Base-by-base conservation (phyloP, 1,140 invertebrate species). In the Nasonia vitripennis region DNA sequence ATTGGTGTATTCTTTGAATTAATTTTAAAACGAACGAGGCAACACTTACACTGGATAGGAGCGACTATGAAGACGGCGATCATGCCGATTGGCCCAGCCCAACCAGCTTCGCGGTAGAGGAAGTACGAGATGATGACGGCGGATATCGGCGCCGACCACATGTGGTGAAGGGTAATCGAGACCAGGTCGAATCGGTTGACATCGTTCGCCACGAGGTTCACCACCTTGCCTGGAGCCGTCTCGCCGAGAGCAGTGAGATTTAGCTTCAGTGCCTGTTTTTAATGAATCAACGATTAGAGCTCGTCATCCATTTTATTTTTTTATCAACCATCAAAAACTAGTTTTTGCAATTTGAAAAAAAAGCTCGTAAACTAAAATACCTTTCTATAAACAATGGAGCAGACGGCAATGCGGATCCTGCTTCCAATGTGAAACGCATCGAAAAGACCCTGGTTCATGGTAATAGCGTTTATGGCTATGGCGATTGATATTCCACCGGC, bases 191-290 rank as follows among this genome's bases (percentile, higher is more conserved):
- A 95, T 83, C 95, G 92, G 86, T 95, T 96, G 14, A 96, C 95
- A 89, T 98, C 97, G 89, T 97, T 98, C 2, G 97, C 96, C 71
- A 98, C 94, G 5, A 98, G 91, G 93, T 98, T 98, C 2, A 98
- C 96, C 83, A 98, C 95, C 93, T 98, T 97, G 0, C 97, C 97
- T 3, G 96, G 95, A 10, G 97, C 97, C 2, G 97, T 97, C 87
- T 97, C 95, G 0, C 95, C 95, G 34, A 98, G 88, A 0, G 97
- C 95, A 0, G 94, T 95, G 80, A 93, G 94, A 86, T 95, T 96
- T 2, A 96, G 89, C 11, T 93, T 93, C 6, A 96, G 90, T 0
- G 95, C 93, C 95, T 94, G 86, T 86, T 86, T 17, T 45, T 45
- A 10, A 45, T 45, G 41, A 45, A 45, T 45, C 10, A 45, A 10